Percentiles rank a stretch among this genome's conserved stretches.
Evolutionary conservation across 2,797 vertebrate genomes (phyloP).

Genomic region (Cossypha niveicapilla): DNA sequence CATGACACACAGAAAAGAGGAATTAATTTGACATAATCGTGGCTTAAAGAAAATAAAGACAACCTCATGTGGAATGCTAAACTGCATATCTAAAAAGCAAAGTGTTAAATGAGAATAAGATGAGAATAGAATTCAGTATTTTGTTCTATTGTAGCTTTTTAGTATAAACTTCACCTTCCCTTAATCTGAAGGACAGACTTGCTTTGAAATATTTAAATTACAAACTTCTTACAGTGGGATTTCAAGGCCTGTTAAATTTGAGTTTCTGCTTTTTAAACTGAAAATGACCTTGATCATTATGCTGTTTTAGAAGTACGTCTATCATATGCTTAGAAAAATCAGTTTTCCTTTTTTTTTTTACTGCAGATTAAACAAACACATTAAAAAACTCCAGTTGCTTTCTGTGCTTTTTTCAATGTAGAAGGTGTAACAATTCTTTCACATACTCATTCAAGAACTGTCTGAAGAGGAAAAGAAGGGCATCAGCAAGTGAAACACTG

Average conservation of each 20-base stretch:
- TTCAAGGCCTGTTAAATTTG: conserved; percentile 38
- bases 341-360: conserved; percentile 17
- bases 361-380: conserved; percentile 48
- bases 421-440: neutral
- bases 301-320: conserved; percentile 24
- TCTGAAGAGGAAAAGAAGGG: neutral
- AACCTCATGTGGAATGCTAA: conserved; percentile 26
- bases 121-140: conserved; percentile 35
- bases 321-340: conserved; percentile 24
- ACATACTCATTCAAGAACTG: neutral
- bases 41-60: conserved; percentile 49
- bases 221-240: conserved; percentile 28
- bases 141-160: conserved; percentile 2
- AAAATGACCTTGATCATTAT: conserved; percentile 28
- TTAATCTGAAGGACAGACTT: conserved; percentile 22
- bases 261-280: conserved; percentile 31
- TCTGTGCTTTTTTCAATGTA: neutral
- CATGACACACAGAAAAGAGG: neutral
- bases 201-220: conserved; percentile 52
- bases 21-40: conserved; percentile 45
- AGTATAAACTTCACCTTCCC: conserved; percentile 27
- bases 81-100: conserved; percentile 32
- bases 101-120: conserved; percentile 39
- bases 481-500: neutral
- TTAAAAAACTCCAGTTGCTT: neutral